Evolutionary conservation across 1,140 invertebrate genomes (phyloP).

Genomic region (Phthorimaea operculella): DNA sequence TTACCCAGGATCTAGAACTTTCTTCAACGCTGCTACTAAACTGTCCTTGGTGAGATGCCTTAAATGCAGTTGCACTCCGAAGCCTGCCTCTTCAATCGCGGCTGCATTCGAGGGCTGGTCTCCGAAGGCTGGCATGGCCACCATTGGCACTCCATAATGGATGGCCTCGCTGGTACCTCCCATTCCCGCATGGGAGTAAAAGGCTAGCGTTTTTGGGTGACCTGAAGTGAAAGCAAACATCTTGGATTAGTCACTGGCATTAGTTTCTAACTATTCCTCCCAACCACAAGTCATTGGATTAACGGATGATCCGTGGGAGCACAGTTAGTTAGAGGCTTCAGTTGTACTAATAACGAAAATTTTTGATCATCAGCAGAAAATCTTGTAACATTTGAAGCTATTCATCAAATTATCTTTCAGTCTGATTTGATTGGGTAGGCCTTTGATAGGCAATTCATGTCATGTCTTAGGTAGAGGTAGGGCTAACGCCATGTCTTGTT

Average conservation of each 20-base stretch:
- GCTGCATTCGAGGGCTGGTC: slow-evolving; percentile 75
- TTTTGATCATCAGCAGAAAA: no score
- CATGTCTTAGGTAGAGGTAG: no score
- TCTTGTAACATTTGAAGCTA: no score
- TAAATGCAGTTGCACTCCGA: slow-evolving; percentile 69
- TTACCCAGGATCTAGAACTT: slow-evolving; percentile 17
- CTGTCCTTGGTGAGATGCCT: slow-evolving; percentile 70
- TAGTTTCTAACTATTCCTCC: no score
- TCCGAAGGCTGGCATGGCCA: slow-evolving; percentile 78
- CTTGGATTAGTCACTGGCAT: no score
- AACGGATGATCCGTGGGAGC: slow-evolving; percentile 74
- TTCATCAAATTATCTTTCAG: no score
- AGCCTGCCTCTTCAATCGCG: slow-evolving; percentile 70
- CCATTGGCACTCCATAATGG: slow-evolving; percentile 77
- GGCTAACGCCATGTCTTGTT: no score
- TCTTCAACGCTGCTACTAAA: slow-evolving; percentile 65
- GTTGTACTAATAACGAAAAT: no score
- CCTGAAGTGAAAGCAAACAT: slow-evolving; percentile 39
- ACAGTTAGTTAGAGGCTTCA: slow-evolving; percentile 69
- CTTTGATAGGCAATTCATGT: no score
- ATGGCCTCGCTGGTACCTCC: slow-evolving; percentile 79
- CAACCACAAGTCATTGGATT: no score
- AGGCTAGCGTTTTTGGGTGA: slow-evolving; percentile 76
- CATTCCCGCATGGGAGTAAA: slow-evolving; percentile 80
- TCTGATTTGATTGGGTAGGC: no score